Evolutionary conservation across 2,113 vertebrate species (phyloP), one percentile per base, ranked within the genome.

Genomic region (Poeciliopsis turrubarensis): DNA sequence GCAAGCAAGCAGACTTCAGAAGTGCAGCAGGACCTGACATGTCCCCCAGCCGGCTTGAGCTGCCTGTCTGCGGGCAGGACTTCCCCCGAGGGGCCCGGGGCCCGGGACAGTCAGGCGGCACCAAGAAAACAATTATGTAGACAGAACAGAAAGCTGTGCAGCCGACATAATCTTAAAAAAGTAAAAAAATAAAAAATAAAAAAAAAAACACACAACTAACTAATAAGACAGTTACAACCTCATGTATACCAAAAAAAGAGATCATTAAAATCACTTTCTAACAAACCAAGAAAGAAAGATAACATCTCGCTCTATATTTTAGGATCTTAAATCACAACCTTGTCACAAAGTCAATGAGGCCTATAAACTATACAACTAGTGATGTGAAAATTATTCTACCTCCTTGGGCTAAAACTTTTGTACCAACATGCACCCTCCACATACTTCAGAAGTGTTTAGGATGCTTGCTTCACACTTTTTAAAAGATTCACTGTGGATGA

Each of bases 1-100:
- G 91, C 66, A 83, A 87, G 82, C 84, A 72, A 82, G 83, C 78
- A 93, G 89, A 94, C 93, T 91, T 94, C 92, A 93, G 92, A 95
- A 82, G 82, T 82, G 74, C 89, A 73, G 92, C 94, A 94, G 91
- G 94, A 93, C 87, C 81, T 87, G 78, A 92, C 93, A 92, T 91
- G 94, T 92, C 89, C 91, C 85, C 85, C 83, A 78, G 87, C 92
- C 90, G 81, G 93, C 84, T 90, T 75, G 41, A 85, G 83, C 89
- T 91, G 91, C 86, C 89, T 91, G 90, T 92, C 92, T 92, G 90
- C 90, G 84, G 90, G 87, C 93, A 94, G 92, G 93, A 93, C 92
- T 94, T 94, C 89, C 91, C 91, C 92, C 81, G 68, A 71, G 80
- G 88, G 84, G 25, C 79, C 84, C 68, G 69, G 84, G 80, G 84